These are phyloP conservation scores for Ichneumon xanthorius DNA, from an alignment of 2,888 invertebrate genomes.

Conservation along the genomic window DNA sequence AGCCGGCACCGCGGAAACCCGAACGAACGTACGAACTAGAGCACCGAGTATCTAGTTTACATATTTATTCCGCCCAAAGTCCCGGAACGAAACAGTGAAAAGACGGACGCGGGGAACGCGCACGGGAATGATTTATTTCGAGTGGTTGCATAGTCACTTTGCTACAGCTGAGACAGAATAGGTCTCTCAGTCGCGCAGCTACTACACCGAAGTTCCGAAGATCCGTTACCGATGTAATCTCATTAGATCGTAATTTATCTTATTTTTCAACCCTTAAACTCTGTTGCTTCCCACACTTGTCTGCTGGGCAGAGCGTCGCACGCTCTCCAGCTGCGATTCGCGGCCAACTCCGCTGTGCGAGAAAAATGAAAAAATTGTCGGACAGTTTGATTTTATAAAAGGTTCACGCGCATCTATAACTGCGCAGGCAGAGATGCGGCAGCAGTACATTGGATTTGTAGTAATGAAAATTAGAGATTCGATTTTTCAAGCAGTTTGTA, in stretches of 20 bases:
- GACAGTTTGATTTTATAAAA: too few relatives aligned
- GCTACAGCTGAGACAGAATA: not conserved
- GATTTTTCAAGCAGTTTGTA: not conserved
- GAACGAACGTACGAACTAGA: conserved; percentile 23
- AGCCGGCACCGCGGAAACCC: conserved; percentile 36
- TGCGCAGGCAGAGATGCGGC: too few relatives aligned
- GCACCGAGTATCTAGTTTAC: conserved; percentile 64
- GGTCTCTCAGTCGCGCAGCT: too few relatives aligned
- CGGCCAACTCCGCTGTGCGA: too few relatives aligned
- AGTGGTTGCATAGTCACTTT: conserved; percentile 41
- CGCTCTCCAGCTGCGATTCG: too few relatives aligned
- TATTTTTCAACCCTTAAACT: not conserved
- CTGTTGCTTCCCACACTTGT: not conserved
- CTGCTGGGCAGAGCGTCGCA: too few relatives aligned
- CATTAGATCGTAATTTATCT: not conserved
- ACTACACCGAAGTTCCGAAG: too few relatives aligned
- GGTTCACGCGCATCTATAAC: too few relatives aligned
- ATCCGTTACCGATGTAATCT: not conserved
- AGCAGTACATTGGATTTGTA: too few relatives aligned
- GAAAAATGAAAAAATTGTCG: too few relatives aligned
- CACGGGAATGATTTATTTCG: conserved; percentile 61
- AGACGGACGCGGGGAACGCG: conserved; percentile 42
- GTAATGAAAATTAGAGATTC: too few relatives aligned
- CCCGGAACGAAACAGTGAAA: conserved; percentile 43
- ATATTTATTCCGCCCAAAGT: conserved; percentile 66